These are phyloP conservation scores for Oryzias javanicus DNA, from an alignment of 2,113 vertebrate genomes.

Conservation along the genomic window DNA sequence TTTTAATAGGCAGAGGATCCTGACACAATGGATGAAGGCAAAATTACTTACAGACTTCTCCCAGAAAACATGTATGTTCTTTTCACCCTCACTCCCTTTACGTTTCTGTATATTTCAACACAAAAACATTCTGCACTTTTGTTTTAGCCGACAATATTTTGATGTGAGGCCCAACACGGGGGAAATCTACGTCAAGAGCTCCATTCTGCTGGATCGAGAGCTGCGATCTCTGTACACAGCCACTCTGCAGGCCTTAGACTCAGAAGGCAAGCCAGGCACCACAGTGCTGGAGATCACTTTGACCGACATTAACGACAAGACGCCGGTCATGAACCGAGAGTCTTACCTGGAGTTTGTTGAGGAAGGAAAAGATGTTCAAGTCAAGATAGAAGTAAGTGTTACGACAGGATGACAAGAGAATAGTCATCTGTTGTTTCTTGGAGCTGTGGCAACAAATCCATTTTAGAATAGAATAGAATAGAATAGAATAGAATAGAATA, in stretches of 20 bases:
- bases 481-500: too few species aligned
- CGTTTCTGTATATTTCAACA: neutral
- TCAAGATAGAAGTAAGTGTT: slow-evolving; percentile 75
- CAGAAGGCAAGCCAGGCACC: slow-evolving; percentile 56
- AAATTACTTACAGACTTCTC: slow-evolving; percentile 84
- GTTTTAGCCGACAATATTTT: slow-evolving; percentile 76
- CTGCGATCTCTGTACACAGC: slow-evolving; percentile 74
- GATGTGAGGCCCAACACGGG: slow-evolving; percentile 71
- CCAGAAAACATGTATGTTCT: slow-evolving; percentile 83
- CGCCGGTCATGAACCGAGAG: slow-evolving; percentile 69
- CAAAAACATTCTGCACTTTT: neutral
- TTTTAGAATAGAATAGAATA: too few species aligned
- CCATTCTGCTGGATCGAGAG: slow-evolving; percentile 81
- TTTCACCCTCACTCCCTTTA: neutral
- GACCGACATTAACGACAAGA: slow-evolving; percentile 83
- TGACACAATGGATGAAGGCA: slow-evolving; percentile 78
- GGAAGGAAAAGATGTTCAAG: slow-evolving; percentile 65
- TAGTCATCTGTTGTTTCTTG: neutral
- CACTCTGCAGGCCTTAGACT: slow-evolving; percentile 85
- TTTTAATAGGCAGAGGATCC: slow-evolving; percentile 82
- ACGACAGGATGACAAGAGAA: neutral
- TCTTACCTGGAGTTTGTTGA: slow-evolving; percentile 77
- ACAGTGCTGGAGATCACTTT: slow-evolving; percentile 81
- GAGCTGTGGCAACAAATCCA: neutral
- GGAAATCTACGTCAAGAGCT: slow-evolving; percentile 70